Evolutionary conservation across 1,140 invertebrate species (phyloP).

Genomic region (Drosophila saltans): DNA sequence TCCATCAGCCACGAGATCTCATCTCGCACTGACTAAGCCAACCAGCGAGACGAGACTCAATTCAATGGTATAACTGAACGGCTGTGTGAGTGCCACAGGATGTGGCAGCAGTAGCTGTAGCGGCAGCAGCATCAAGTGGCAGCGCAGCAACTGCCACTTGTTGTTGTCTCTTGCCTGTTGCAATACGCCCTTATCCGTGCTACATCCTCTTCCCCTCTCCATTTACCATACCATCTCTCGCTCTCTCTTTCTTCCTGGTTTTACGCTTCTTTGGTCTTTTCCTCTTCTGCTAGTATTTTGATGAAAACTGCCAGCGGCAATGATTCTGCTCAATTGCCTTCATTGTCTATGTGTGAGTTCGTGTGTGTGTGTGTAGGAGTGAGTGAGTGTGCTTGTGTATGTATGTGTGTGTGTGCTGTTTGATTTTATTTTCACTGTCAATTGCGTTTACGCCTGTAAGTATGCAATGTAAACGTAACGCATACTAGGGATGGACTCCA

Average conservation of each 20-base stretch:
- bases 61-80: constrained; percentile 24
- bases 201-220: neutral
- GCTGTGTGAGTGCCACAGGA: constrained; percentile 27
- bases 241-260: neutral
- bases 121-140: constrained; percentile 25
- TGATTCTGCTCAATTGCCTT: constrained; percentile 80
- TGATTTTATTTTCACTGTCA: constrained; percentile 74
- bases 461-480: constrained; percentile 47
- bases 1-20: constrained; percentile 83
- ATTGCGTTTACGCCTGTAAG: constrained; percentile 67
- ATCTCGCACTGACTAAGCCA: constrained; percentile 79
- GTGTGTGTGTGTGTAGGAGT: constrained; percentile 6
- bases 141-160: constrained; percentile 65
- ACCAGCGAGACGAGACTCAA: constrained; percentile 52
- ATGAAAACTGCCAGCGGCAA: constrained; percentile 74
- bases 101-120: constrained; percentile 45
- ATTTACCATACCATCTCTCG: too few species aligned
- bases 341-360: constrained; percentile 51
- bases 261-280: constrained; percentile 3
- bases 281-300: constrained; percentile 36
- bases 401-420: constrained; percentile 32
- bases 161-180: constrained; percentile 64
- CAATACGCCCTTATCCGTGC: constrained; percentile 50
- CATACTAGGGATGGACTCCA: constrained; percentile 12
- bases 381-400: constrained; percentile 1